These are phyloP conservation scores for Lasius platythorax DNA, from an alignment of 2,888 invertebrate species.

Conservation along the genomic window DNA sequence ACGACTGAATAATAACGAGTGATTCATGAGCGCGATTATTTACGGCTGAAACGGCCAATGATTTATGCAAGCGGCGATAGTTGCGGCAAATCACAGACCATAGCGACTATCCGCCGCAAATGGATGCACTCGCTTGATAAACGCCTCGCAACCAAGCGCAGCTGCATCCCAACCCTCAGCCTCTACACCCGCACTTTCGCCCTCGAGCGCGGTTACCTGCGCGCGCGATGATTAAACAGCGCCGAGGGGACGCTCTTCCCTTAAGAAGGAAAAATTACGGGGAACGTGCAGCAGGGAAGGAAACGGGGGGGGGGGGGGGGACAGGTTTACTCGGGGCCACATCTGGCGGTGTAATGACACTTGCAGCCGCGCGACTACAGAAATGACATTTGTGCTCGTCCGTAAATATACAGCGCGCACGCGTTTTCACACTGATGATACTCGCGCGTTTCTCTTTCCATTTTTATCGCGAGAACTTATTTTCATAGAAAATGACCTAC, in stretches of 20 bases:
- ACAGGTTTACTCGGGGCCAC: constrained; percentile 14
- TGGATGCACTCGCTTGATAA: constrained; percentile 63
- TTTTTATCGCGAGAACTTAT: constrained; percentile 13
- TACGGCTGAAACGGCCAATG: constrained; percentile 46
- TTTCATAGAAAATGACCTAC: background rate
- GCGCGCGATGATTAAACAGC: constrained; percentile 65
- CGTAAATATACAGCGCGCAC: constrained; percentile 21
- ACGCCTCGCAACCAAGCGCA: constrained; percentile 58
- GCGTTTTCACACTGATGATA: constrained; percentile 6
- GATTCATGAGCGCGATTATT: constrained; percentile 51
- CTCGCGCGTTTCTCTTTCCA: background rate
- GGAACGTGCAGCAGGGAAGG: background rate
- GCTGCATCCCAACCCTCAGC: constrained; percentile 40
- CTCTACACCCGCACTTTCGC: constrained; percentile 18
- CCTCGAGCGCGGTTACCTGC: constrained; percentile 54
- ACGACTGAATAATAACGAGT: constrained; percentile 51
- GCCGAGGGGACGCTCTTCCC: constrained; percentile 56
- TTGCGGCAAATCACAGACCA: constrained; percentile 48
- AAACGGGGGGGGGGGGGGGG: background rate
- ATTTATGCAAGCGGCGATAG: constrained; percentile 55
- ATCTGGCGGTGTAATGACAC: constrained; percentile 51
- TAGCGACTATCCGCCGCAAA: constrained; percentile 57
- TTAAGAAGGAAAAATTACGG: constrained; percentile 66
- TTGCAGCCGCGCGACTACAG: constrained; percentile 26
- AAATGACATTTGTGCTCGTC: constrained; percentile 44